Base-by-base conservation (phyloP, 1,140 invertebrate genomes). In the Plectrocnemia conspersa region DNA sequence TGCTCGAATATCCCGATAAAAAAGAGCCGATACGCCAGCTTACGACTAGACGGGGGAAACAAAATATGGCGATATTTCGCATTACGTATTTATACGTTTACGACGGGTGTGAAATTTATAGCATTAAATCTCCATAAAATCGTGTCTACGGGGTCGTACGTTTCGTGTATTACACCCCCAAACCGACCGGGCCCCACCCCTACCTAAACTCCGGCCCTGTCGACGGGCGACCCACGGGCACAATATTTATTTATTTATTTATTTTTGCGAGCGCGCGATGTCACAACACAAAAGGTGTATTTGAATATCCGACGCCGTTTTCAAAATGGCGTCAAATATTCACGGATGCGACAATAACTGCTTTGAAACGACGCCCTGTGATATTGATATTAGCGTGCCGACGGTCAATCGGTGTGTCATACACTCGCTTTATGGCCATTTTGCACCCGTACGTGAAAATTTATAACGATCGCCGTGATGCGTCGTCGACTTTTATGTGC, bases 31-130 rank as follows among this genome's bases (percentile, higher is more conserved):
- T 38, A 38, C 35, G 13, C 5, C 35, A 38, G 35, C 35, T 38
- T 38, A 38, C 35, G 7, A 16, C 15, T 10, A 38, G 15, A 38
- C 35, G 41, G 54, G 48, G 41, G 38, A 58, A 58, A 47, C 49
- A 45, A 57, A 58, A 58, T 58, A 58, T 58, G 56, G 56, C 56
- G 56, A 58, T 58, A 58, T 58, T 58, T 58, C 54, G 56, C 56
- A 54, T 58, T 58, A 58, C 56, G 52, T 58, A 58, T 58, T 58
- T 58, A 58, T 58, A 58, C 56, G 52, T 58, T 58, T 58, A 58
- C 56, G 56, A 58, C 52, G 56, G 50, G 56, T 54, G 56, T 58
- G 50, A 58, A 58, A 58, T 58, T 58, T 58, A 58, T 58, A 52
- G 56, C 56, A 52, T 58, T 58, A 58, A 58, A 58, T 58, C 56